Conservation (phyloP, 2,888 invertebrate species). For the Eumacrocentrus americanus region DNA sequence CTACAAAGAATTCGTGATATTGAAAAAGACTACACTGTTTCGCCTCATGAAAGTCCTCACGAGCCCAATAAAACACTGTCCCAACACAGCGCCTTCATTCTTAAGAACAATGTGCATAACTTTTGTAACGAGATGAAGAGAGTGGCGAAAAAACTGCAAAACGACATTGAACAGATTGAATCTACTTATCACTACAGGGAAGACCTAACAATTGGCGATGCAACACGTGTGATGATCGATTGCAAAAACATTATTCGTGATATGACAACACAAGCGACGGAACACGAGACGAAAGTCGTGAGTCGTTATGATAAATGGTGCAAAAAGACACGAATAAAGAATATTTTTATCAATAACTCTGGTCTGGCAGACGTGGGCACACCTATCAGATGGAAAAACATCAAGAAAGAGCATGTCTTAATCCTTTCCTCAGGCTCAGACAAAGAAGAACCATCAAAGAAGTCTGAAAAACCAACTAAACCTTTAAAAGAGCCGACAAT, state of each 20-base stretch:
- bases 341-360: constrained; percentile 8
- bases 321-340: constrained; percentile 28
- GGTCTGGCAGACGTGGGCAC: background rate
- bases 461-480: background rate
- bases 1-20: constrained; percentile 24
- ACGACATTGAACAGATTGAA: constrained; percentile 35
- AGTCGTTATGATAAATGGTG: constrained; percentile 40
- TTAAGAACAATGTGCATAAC: constrained; percentile 24
- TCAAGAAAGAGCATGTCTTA: background rate
- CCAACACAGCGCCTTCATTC: constrained; percentile 29
- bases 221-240: constrained; percentile 33
- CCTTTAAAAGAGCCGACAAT: constrained; percentile 23
- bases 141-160: constrained; percentile 25
- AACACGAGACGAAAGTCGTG: constrained; percentile 35
- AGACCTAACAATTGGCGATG: constrained; percentile 28
- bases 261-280: constrained; percentile 27
- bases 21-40: constrained; percentile 25
- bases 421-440: background rate
- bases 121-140: constrained; percentile 24
- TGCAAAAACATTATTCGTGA: constrained; percentile 33
- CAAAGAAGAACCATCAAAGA: background rate
- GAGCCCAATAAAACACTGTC: constrained; percentile 4
- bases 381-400: background rate
- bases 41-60: constrained; percentile 14
- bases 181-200: constrained; percentile 33